Evolutionary conservation across 2,888 invertebrate genomes (phyloP), one percentile per base, ranked within the genome.

Genomic region (Eilema caniola): DNA sequence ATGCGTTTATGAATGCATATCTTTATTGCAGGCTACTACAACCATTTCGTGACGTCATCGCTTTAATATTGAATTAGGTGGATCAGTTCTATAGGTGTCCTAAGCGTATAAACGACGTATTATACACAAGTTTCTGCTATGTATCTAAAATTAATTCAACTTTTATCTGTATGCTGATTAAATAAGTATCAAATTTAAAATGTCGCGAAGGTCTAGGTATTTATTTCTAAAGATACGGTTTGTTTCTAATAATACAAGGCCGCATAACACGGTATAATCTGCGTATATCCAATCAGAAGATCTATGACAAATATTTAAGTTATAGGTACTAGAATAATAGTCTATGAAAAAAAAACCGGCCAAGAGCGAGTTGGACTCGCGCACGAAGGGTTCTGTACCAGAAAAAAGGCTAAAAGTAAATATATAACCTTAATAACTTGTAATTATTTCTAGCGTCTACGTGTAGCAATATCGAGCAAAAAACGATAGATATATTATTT

Each of bases 1-100:
- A 82, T 80, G 80, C 80, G 73, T 77, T 80, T 80, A 79, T 80
- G 78, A 72, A 74, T 78, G 80, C 78, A 79, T 77, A 80, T 82
- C 70, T 81, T 73, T 80, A 76, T 78, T 69, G 74, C 67, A 57
- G 62, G 66, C 66, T 64, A 71, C 63, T 67, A 57, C 82, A 82
- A 82, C 81, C 79, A 82, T 80, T 64, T 70, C 31, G 47, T 78
- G 76, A 74, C 81, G 78, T 77, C 76, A 81, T 60, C 62, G 76
- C 70, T 75, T 81, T 80, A 80, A 81, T 81, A 80, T 75, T 71
- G 63, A 76, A 79, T 81, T 74, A 80, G 75, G 72, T 74, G 61
- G 70, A 71, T 67, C 56, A 71, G 72, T 66, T 64, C 16, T 71
- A 66, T n/a, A 28, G 61, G 20, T 24, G 16, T n/a, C 59, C 24